phyloP scores from a whole-genome alignment of 2,888 invertebrate species.

The Sialis fuliginosa region DNA sequence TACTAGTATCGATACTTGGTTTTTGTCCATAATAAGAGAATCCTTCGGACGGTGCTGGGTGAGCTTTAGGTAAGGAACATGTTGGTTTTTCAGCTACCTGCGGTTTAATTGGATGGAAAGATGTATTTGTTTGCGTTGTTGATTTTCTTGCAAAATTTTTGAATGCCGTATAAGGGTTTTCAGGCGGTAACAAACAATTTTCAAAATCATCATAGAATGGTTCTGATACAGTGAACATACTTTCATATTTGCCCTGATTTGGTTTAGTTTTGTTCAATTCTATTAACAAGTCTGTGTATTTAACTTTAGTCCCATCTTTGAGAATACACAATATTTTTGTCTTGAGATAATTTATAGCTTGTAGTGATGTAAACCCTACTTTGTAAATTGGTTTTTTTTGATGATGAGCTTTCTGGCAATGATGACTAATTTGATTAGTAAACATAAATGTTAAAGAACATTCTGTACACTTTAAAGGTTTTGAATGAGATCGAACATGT shows the following conservation, averaged over 20 bases:
- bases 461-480: slow-evolving; percentile 24
- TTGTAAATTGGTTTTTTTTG: slow-evolving; percentile 16
- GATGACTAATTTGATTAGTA: slow-evolving; percentile 16
- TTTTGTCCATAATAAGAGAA: slow-evolving; percentile 32
- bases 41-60: slow-evolving; percentile 8
- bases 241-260: too few species aligned
- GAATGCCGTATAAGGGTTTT: not conserved
- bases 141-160: not conserved
- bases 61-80: not conserved
- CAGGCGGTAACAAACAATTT: too few species aligned
- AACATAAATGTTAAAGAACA: slow-evolving; percentile 21
- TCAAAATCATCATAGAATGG: too few species aligned
- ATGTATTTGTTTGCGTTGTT: not conserved
- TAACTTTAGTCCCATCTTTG: slow-evolving; percentile 9
- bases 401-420: slow-evolving; percentile 19
- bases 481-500: slow-evolving; percentile 25
- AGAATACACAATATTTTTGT: slow-evolving; percentile 6
- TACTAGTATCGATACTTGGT: slow-evolving; percentile 22
- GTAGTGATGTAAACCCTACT: slow-evolving; percentile 2
- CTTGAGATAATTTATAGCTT: slow-evolving; percentile 6
- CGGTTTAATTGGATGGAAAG: not conserved
- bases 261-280: too few species aligned
- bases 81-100: slow-evolving; percentile 1
- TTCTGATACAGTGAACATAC: too few species aligned
- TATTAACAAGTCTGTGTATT: not conserved